phyloP scores from a whole-genome alignment of 2,113 vertebrate genomes.

The Platycercus adscitus region DNA sequence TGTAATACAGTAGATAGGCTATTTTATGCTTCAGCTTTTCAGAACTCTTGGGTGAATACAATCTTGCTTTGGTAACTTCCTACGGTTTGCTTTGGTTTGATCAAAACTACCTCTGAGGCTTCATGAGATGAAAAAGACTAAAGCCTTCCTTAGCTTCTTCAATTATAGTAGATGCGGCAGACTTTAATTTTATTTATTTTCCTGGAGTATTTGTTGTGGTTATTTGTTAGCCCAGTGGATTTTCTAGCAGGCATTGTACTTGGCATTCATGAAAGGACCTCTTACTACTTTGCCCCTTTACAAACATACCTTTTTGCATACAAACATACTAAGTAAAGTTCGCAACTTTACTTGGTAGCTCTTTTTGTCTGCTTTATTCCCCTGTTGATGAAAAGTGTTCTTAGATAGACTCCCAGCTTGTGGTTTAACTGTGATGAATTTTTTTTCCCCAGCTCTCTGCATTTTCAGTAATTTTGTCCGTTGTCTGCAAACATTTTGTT shows the following conservation, averaged over 20 bases:
- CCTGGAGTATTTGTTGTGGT: not conserved
- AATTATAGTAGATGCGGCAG: not conserved
- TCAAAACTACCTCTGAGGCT: not conserved
- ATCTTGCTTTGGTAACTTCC: not conserved
- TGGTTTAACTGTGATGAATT: not conserved
- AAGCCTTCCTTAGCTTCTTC: not conserved
- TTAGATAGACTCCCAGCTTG: not conserved
- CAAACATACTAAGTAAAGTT: not conserved
- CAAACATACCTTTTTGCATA: not conserved
- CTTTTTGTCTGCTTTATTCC: not conserved
- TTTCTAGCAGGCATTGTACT: not conserved
- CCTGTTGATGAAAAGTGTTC: not conserved
- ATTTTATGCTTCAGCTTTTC: not conserved
- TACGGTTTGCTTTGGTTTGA: not conserved
- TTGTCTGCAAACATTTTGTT: not conserved
- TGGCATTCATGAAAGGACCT: not conserved
- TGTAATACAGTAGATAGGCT: not conserved
- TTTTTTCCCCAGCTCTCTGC: accelerated
- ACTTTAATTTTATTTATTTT: not conserved
- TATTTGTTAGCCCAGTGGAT: not conserved
- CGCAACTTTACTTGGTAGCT: not conserved
- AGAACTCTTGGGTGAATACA: not conserved
- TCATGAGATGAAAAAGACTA: not conserved
- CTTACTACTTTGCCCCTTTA: not conserved
- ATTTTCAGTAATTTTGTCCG: not conserved